Percentiles rank a stretch among this genome's conserved stretches.
These are phyloP conservation scores for Hermatobates lingyangjiaoensis DNA, from an alignment of 1,140 invertebrate species.

Conservation along the genomic window DNA sequence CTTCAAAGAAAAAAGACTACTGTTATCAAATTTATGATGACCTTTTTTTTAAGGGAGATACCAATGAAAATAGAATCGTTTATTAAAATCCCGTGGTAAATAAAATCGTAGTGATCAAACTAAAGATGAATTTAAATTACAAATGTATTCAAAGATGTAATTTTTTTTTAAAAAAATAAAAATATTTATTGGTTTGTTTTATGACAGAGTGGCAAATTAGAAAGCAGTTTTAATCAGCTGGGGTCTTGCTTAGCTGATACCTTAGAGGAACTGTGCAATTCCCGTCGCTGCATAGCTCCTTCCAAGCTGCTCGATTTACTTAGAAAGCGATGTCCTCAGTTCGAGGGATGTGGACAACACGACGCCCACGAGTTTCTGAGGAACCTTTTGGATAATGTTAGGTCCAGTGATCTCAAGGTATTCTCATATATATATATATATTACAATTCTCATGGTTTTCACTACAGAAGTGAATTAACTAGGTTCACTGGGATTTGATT, in stretches of 20 bases:
- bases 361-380: constrained; percentile 88
- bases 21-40: no score
- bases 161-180: no score
- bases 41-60: no score
- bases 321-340: constrained; percentile 59
- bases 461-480: background rate
- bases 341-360: constrained; percentile 85
- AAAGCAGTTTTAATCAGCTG: constrained; percentile 43
- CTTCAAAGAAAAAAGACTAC: no score
- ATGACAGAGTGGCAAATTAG: constrained; percentile 38
- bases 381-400: constrained; percentile 69
- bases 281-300: constrained; percentile 41
- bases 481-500: background rate
- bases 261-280: constrained; percentile 22
- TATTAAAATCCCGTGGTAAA: no score
- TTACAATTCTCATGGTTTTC: background rate
- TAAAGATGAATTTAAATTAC: no score
- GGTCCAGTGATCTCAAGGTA: constrained; percentile 35
- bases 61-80: no score
- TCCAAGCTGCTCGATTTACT: constrained; percentile 50
- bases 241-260: constrained; percentile 45
- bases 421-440: background rate
- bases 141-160: no score
- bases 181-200: background rate
- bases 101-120: no score